Percentiles rank a stretch among this genome's conserved stretches.
Conservation (phyloP, 2,113 vertebrate species). For the Sciurus niger region DNA sequence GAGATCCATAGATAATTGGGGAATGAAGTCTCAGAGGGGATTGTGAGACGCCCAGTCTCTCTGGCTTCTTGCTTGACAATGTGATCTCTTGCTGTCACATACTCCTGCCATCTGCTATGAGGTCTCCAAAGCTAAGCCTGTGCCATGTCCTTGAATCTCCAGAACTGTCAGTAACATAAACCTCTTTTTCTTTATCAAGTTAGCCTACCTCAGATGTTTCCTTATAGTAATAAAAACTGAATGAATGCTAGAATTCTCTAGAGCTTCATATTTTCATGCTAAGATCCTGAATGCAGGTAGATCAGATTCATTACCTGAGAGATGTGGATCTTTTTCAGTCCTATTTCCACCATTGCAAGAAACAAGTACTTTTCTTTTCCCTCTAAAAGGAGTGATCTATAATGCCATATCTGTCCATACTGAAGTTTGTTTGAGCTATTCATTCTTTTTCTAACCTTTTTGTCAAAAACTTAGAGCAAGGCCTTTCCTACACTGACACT, state of each 20-base stretch:
- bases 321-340: neutral
- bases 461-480: constrained; percentile 41
- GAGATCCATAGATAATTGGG: fast-evolving
- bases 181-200: neutral
- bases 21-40: neutral
- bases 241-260: neutral
- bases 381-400: constrained; percentile 1
- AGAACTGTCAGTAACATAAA: neutral
- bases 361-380: neutral
- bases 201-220: neutral
- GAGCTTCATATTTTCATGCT: neutral
- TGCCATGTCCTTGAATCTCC: neutral
- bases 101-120: neutral
- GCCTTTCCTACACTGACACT: neutral
- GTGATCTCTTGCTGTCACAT: neutral
- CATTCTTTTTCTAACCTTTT: constrained; percentile 49
- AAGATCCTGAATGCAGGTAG: neutral
- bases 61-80: neutral
- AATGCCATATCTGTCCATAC: neutral
- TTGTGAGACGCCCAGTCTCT: neutral
- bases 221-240: neutral
- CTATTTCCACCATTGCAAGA: neutral
- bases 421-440: constrained; percentile 30
- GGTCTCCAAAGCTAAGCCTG: neutral
- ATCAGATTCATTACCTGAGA: neutral